phyloP scores from a whole-genome alignment of 2,888 invertebrate species.

The Chamaedrilus cognettii region DNA sequence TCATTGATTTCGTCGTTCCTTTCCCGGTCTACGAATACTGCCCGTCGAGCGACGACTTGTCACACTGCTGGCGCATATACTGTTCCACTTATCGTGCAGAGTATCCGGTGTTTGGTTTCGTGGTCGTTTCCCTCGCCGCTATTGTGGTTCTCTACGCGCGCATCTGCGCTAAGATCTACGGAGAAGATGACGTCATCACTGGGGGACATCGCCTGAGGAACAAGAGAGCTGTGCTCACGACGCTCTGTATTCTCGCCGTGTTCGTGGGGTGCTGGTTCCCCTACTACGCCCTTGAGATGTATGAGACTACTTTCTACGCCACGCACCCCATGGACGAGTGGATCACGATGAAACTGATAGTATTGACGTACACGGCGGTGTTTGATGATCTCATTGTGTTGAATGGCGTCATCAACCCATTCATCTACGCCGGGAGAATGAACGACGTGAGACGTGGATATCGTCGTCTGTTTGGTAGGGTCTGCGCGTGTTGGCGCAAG shows the following conservation, averaged over 20 bases:
- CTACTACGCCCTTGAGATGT: conserved; percentile 21
- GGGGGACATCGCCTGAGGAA: conserved; percentile 32
- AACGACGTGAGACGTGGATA: conserved; percentile 28
- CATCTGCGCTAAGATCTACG: conserved; percentile 28
- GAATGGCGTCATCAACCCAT: conserved; percentile 30
- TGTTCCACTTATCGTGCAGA: conserved; percentile 22
- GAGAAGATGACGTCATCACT: conserved; percentile 3
- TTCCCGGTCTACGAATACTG: conserved; percentile 19
- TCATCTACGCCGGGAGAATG: conserved; percentile 33
- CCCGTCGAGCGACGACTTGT: neutral
- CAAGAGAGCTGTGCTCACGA: conserved; percentile 46
- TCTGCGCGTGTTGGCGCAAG: neutral
- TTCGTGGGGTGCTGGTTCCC: conserved; percentile 49
- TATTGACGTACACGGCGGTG: conserved; percentile 8
- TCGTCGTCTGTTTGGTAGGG: neutral
- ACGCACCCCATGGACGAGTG: conserved; percentile 30
- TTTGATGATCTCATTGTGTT: conserved; percentile 27
- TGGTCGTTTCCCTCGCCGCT: conserved; percentile 20
- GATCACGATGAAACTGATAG: conserved; percentile 21
- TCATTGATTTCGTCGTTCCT: conserved; percentile 25
- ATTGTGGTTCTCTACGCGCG: conserved; percentile 25
- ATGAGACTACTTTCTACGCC: conserved; percentile 41
- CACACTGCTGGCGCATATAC: conserved; percentile 14
- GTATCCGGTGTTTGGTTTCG: conserved; percentile 25
- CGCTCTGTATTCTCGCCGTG: conserved; percentile 46